Base-by-base conservation (phyloP, 2,797 vertebrate species). In the Neosilurus mollespiculum region DNA sequence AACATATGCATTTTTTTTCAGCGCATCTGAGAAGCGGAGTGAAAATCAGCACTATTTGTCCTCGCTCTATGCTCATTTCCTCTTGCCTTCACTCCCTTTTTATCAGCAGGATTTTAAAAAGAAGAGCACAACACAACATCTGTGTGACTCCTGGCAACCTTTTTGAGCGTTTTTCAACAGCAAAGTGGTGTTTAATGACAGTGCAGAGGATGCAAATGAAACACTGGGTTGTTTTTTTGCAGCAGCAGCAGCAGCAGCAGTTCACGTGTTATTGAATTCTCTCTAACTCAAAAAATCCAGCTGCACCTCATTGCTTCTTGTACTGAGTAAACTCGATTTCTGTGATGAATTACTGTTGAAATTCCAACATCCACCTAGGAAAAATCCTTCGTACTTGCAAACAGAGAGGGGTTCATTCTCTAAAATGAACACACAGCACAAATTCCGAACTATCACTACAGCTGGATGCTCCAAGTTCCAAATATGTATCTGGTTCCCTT, bases 41-140 rank as follows among this genome's bases (percentile, higher is more conserved):
- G 83, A 89, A 85, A 85, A 81, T 85, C 89, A 92, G 90, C 90
- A 72, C 78, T 30, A 75, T 89, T 92, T 92, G 90, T 92, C 86
- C 87, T 89, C 80, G 4, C 86, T 85, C 78, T 72, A 83, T 87
- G 71, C 78, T 82, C 88, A 88, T 85, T 84, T 84, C 73, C 80
- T 53, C 3, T 66, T 26, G n/a, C 67, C 11, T 80, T 82, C 34
- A 77, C 65, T 80, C 75, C 87, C 76, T 85, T 71, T 86, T 83
- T 51, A 59, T 64, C 65, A 56, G 75, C 58, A 54, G 79, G 73
- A 78, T 87, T 84, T 84, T 77, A 76, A 85, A 88, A 88, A 82
- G 87, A 87, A 30, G 64, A 83, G 75, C 66, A 83, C 81, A 89
- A 85, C 87, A 81, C 77, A 84, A 86, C 89, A 90, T 90, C 88